These are phyloP conservation scores for Kryphioiulus occultus DNA, from an alignment of 2,888 invertebrate genomes.

Conservation along the genomic window DNA sequence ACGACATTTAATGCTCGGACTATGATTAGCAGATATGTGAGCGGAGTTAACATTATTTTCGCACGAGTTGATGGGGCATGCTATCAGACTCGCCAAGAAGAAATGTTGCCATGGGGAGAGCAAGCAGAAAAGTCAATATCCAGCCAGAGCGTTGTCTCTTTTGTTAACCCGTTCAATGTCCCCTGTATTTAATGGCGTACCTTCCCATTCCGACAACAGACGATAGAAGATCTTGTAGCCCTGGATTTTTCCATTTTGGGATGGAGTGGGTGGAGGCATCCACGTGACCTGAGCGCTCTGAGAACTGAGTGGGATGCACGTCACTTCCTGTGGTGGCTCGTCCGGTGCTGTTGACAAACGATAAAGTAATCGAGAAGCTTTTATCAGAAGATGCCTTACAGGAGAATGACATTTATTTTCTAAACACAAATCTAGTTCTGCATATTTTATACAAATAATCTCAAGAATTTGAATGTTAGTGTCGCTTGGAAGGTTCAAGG, in stretches of 20 bases:
- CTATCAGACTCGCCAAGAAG: not conserved
- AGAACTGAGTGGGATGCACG: conserved; percentile 81
- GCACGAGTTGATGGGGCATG: not conserved
- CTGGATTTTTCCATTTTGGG: conserved; percentile 83
- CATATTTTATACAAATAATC: no score
- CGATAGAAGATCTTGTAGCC: conserved; percentile 75
- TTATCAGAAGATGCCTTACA: no score
- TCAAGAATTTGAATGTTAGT: no score
- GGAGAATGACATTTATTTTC: no score
- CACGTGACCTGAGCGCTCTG: conserved; percentile 85
- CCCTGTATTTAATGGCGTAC: conserved; percentile 28
- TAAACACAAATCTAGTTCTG: no score
- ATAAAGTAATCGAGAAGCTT: not conserved
- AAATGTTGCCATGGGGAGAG: conserved; percentile 29
- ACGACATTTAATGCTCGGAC: not conserved
- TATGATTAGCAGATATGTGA: not conserved
- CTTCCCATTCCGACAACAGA: conserved; percentile 50
- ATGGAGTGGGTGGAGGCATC: conserved; percentile 81
- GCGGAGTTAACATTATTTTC: not conserved
- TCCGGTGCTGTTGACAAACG: conserved; percentile 44
- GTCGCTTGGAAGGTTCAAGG: no score
- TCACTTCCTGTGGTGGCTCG: conserved; percentile 79
- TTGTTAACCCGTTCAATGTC: not conserved
- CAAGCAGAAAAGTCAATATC: conserved; percentile 33
- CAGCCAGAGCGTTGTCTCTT: not conserved